phyloP scores from a whole-genome alignment of 92 coral and sea anemone genomes.

The Porites divaricata region DNA sequence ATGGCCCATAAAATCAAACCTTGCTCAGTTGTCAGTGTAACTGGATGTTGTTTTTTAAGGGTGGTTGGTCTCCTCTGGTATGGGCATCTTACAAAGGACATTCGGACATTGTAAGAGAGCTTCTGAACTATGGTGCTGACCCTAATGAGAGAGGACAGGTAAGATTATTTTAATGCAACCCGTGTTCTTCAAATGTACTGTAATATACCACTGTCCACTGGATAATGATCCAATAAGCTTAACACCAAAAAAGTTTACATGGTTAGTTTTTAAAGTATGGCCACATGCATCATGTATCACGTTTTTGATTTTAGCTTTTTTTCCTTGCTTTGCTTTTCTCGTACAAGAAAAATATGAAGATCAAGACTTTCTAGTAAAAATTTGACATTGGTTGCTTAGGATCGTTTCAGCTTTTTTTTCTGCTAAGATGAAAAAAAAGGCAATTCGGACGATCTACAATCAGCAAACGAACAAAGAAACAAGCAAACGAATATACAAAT shows the following conservation, averaged over 20 bases:
- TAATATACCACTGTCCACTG: too few species aligned
- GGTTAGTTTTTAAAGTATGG: too few species aligned
- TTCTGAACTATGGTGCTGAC: conserved; percentile 82
- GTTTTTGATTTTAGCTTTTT: background rate
- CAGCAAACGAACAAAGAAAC: too few species aligned
- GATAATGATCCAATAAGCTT: too few species aligned
- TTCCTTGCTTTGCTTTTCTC: background rate
- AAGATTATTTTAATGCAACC: background rate
- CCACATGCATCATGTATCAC: too few species aligned
- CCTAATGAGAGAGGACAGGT: conserved; percentile 98
- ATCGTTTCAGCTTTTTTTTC: too few species aligned
- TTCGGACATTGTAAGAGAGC: conserved; percentile 74
- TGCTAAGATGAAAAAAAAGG: too few species aligned
- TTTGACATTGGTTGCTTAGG: too few species aligned
- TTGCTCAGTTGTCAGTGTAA: background rate
- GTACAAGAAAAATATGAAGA: background rate
- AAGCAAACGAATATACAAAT: too few species aligned
- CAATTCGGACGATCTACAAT: too few species aligned
- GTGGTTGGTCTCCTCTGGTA: conserved; percentile 95
- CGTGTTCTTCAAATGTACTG: background rate
- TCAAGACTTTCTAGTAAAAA: background rate
- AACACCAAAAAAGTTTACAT: too few species aligned
- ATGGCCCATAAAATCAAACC: background rate
- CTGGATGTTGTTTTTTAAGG: conserved; percentile 44
- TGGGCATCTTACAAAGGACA: conserved; percentile 98